Evolutionary conservation across 2,797 vertebrate species (phyloP).

Genomic region (Chrosomus eos): DNA sequence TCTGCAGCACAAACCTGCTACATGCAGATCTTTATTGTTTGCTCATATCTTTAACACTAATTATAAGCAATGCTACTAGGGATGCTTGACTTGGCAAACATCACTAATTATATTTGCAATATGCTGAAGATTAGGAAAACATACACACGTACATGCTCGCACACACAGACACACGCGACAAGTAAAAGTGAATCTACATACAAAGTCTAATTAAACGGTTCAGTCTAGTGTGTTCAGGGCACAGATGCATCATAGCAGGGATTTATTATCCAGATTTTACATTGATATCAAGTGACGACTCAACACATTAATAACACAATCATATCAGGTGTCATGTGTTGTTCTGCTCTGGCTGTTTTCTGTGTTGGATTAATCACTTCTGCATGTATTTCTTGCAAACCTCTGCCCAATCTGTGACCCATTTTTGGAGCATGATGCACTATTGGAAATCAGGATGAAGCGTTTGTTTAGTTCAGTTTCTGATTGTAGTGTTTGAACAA

Average conservation of each 20-base stretch:
- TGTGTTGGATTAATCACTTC: not conserved
- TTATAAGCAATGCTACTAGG: constrained; percentile 6
- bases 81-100: constrained; percentile 23
- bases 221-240: not conserved
- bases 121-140: not conserved
- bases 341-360: not conserved
- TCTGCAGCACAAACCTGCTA: not conserved
- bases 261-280: not conserved
- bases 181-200: not conserved
- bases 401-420: not conserved
- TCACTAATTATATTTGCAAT: constrained; percentile 3
- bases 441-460: not conserved
- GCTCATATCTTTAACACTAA: not conserved
- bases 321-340: not conserved
- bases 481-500: not conserved
- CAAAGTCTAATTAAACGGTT: constrained; percentile 11
- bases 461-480: not conserved
- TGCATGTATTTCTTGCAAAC: not conserved
- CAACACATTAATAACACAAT: not conserved
- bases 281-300: not conserved
- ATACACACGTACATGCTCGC: not conserved
- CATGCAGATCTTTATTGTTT: not conserved
- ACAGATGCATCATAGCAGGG: not conserved
- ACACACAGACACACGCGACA: not conserved
- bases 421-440: not conserved